Evolutionary conservation across 2,888 invertebrate species (phyloP), one percentile per base, ranked within the genome.

Genomic region (Nasonovia ribisnigri): DNA sequence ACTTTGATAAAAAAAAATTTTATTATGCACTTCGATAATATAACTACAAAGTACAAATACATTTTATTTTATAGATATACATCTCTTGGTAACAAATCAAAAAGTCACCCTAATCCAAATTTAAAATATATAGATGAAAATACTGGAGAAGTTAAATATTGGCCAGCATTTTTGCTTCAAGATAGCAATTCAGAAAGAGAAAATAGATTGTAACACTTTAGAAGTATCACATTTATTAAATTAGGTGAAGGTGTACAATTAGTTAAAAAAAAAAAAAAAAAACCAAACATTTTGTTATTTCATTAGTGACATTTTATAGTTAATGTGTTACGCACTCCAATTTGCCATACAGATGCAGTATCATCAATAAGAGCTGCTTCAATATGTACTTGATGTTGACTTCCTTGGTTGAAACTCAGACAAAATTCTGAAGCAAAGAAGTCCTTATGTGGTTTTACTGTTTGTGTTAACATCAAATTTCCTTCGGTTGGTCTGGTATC

Each of bases 391-490:
- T 97, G 96, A 96, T 98, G 98, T 95, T 97, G 97, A 0, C 97
- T 97, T 0, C 96, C 96, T 26, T 95, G 96, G 95, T 96, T 96
- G 43, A 98, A 97, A 0, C 97, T 97, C 77, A 99, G 96, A 91
- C 99, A 96, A 96, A 99, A 99, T 96, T 98, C 98, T 0, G 98
- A 98, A 0, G 98, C 98, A 96, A 99, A 98, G 96, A 99, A 99
- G 95, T 99, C 99, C 54, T 98, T 97, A 95, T 99, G 98, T 0
- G 99, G 99, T 24, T 97, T 97, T 5, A 98, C 98, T 0, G 97
- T 98, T 96, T 98, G 98, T 54, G 97, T 97, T 92, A 98, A 96
- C 42, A 94, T 88, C 48, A 94, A 29, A 67, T 88, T 90, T 16
- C 94, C 92, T 91, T 94, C 93, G 24, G 60, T 86, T 86, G 29